Evolutionary conservation across 2,113 vertebrate genomes (phyloP).

Genomic region (Caranx melampygus): DNA sequence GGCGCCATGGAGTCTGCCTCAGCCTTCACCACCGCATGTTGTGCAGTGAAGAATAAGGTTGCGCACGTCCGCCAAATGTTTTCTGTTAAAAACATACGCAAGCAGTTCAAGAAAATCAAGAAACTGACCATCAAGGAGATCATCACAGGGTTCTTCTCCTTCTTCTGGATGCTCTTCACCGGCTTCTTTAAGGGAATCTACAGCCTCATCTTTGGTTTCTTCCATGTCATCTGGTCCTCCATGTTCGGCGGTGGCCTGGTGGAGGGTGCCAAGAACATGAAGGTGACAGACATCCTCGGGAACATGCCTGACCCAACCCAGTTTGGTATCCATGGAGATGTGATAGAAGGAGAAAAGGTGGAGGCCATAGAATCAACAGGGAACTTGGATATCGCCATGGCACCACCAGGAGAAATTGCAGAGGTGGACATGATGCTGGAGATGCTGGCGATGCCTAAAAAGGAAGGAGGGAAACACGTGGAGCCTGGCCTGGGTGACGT

Average conservation of each 20-base stretch:
- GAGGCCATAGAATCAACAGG: slow-evolving; percentile 85
- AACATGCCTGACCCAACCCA: slow-evolving; percentile 99
- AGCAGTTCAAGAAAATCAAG: slow-evolving; percentile 90
- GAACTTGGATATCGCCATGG: slow-evolving; percentile 82
- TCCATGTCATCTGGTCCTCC: slow-evolving; percentile 95
- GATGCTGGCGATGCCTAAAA: slow-evolving; percentile 88
- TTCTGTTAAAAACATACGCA: slow-evolving; percentile 88
- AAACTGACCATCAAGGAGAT: slow-evolving; percentile 93
- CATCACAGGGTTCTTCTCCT: slow-evolving; percentile 91
- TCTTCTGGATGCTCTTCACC: slow-evolving; percentile 92
- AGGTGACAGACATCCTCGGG: slow-evolving; percentile 97
- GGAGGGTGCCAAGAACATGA: slow-evolving; percentile 98
- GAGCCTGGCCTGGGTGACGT: slow-evolving; percentile 94
- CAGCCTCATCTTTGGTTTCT: slow-evolving; percentile 90
- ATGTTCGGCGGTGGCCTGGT: slow-evolving; percentile 97
- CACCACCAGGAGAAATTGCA: slow-evolving; percentile 84
- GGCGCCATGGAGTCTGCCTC: slow-evolving; percentile 86
- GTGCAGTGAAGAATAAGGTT: slow-evolving; percentile 85
- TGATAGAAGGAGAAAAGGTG: slow-evolving; percentile 88
- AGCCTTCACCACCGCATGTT: slow-evolving; percentile 90
- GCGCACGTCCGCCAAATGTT: slow-evolving; percentile 82
- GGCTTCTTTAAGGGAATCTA: slow-evolving; percentile 91
- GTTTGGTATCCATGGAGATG: slow-evolving; percentile 95
- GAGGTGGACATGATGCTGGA: slow-evolving; percentile 89
- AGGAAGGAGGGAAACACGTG: slow-evolving; percentile 90